Percentiles rank a stretch among this genome's conserved stretches.
Evolutionary conservation across 2,888 invertebrate species (phyloP).

Genomic region (Hypselothyrea guttata): DNA sequence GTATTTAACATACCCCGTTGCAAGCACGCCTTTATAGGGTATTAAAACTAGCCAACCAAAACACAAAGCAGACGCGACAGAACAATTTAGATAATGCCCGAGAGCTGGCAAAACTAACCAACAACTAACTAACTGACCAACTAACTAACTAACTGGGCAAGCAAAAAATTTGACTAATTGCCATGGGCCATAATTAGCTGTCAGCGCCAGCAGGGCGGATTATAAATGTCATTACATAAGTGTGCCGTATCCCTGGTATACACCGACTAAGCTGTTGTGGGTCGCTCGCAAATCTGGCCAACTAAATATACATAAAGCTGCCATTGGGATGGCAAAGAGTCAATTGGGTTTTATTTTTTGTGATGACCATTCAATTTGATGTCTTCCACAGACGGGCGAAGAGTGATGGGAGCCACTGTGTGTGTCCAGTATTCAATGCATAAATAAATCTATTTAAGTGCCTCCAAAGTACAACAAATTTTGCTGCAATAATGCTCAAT

Average conservation of each 20-base stretch:
- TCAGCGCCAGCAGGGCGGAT: slow-evolving; percentile 53
- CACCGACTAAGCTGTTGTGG: not conserved
- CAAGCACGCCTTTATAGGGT: too few species aligned
- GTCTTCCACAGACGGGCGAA: not conserved
- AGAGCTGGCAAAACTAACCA: slow-evolving; percentile 7
- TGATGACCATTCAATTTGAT: slow-evolving; percentile 50
- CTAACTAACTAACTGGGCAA: slow-evolving; percentile 13
- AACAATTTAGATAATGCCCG: slow-evolving; percentile 34
- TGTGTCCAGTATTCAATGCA: slow-evolving; percentile 34
- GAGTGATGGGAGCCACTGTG: too few species aligned
- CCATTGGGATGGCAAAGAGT: slow-evolving; percentile 8
- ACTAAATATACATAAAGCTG: slow-evolving; percentile 36
- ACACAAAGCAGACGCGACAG: slow-evolving; percentile 1
- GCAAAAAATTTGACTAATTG: slow-evolving; percentile 52
- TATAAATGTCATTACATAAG: slow-evolving; percentile 53
- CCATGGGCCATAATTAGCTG: slow-evolving; percentile 64
- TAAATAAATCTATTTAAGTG: slow-evolving; percentile 65
- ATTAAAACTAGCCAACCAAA: not conserved
- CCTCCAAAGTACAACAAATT: slow-evolving; percentile 38
- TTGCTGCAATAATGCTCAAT: slow-evolving; percentile 63
- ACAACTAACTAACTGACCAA: slow-evolving; percentile 17
- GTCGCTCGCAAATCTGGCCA: slow-evolving; percentile 23
- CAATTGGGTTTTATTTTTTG: slow-evolving; percentile 16
- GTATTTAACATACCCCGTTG: too few species aligned
- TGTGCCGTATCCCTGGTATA: slow-evolving; percentile 9